Conservation (phyloP, 2,888 invertebrate species). For the Galeruca laticollis region DNA sequence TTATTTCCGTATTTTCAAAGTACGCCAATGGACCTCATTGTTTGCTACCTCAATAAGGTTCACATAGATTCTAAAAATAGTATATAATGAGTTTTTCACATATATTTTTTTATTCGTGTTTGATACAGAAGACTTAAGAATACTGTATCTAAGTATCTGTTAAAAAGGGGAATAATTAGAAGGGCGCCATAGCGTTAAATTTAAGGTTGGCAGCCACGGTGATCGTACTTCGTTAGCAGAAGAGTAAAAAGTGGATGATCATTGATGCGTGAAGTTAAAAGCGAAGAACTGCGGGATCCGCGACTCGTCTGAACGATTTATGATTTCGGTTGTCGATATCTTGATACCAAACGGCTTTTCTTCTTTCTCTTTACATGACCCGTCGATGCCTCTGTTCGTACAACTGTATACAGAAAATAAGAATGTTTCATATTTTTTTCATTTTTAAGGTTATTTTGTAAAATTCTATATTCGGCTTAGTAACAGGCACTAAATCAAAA, state of each 20-base stretch:
- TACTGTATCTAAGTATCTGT: no score
- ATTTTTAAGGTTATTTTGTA: background rate
- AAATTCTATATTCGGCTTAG: no score
- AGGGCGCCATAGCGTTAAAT: conserved; percentile 29
- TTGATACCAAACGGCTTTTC: conserved; percentile 51
- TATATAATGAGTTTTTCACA: no score
- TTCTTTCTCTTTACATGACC: conserved; percentile 28
- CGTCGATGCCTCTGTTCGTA: conserved; percentile 24
- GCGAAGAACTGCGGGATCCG: conserved; percentile 55
- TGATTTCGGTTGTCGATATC: conserved; percentile 62
- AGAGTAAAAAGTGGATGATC: conserved; percentile 59
- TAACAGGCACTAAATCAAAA: no score
- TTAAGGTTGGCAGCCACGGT: conserved; percentile 46
- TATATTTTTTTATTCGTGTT: no score
- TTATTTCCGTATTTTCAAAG: no score
- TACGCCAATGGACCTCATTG: no score
- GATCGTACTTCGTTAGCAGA: conserved; percentile 51
- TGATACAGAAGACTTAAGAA: no score
- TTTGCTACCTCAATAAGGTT: no score
- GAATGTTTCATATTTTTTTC: background rate
- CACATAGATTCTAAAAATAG: no score
- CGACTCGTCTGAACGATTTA: conserved; percentile 60
- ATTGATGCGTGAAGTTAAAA: conserved; percentile 58
- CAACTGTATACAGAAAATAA: background rate
- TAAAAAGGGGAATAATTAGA: conserved; percentile 21